A percentile compares a stretch with the other conserved stretches of the same genome.
Conservation (phyloP, 2,888 invertebrate genomes). For the Campopleginae sp. region DNA sequence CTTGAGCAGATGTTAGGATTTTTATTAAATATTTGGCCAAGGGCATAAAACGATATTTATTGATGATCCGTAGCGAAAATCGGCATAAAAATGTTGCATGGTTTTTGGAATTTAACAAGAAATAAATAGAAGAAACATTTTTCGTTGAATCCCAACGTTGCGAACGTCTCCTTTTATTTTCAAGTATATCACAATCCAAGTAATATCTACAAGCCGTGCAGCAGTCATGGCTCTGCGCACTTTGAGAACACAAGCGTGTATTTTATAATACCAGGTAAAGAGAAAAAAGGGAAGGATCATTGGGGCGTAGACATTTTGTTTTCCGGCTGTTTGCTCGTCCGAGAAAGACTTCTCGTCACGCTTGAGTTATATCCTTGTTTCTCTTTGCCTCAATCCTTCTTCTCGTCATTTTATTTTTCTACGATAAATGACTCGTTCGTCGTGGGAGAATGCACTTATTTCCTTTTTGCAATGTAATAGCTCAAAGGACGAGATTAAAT, state of each 20-base stretch:
- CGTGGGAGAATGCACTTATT: slow-evolving; percentile 55
- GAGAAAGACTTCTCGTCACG: slow-evolving; percentile 59
- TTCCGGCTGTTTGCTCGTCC: slow-evolving; percentile 66
- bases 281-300: slow-evolving; percentile 48
- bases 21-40: too few species aligned
- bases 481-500: not conserved
- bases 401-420: slow-evolving; percentile 13
- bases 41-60: too few species aligned
- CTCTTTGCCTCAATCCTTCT: slow-evolving; percentile 4
- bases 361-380: slow-evolving; percentile 30
- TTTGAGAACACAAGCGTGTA: slow-evolving; percentile 60
- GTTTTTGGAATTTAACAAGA: too few species aligned
- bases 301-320: slow-evolving; percentile 61
- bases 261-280: slow-evolving; percentile 27
- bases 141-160: too few species aligned
- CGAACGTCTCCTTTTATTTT: slow-evolving; percentile 10
- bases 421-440: slow-evolving; percentile 41
- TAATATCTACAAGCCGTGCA: slow-evolving; percentile 36
- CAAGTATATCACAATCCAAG: slow-evolving; percentile 31
- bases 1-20: too few species aligned
- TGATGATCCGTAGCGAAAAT: too few species aligned
- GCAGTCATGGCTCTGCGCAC: slow-evolving; percentile 63
- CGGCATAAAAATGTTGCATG: too few species aligned
- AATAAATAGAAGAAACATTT: too few species aligned
- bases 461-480: slow-evolving; percentile 1